Evolutionary conservation across 2,113 vertebrate genomes (phyloP), one percentile per base, ranked within the genome.

Genomic region (Lepisosteus oculatus): DNA sequence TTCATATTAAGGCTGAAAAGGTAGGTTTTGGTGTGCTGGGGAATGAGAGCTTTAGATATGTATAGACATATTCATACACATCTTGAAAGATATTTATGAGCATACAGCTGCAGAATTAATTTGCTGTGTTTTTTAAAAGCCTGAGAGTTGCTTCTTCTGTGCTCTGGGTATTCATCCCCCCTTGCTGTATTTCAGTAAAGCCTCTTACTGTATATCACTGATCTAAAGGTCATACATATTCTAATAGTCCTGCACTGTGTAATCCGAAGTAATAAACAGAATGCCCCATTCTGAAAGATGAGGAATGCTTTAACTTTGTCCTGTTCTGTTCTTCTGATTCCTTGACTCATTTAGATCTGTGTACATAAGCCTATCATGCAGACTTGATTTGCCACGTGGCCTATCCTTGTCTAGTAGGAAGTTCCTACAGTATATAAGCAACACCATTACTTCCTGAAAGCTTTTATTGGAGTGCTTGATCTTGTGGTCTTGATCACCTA

Each of bases 361-460:
- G 62, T 17, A 41, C 17, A 64, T 12, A 64, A n/a, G 29, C 29
- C 62, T 64, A 64, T 64, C 29, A 41, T 7, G 29, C 62, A 41
- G 11, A 55, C 61, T 43, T 55, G 51, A 72, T 67, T 85, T 84
- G 80, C 83, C 83, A 79, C 67, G 77, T 73, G 81, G 84, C 72
- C 75, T 75, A 74, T 74, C 65, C 80, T 77, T 84, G 54, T 43
- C 59, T 55, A 15, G 43, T 14, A 51, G 67, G 61, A 65, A 65
- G 67, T 44, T 8, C 67, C 54, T 70, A 69, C 13, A 69, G 29
- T 29, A 70, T 62, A 69, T 65, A 55, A 55, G 14, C 44, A 45
- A 68, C 61, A 63, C 59, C 61, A 44, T 13, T 69, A 13, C 55
- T 55, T 64, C 54, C 47, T 29, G 54, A 62, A 61, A 54, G n/a